Conservation (phyloP, 2,113 vertebrate species). For the Phalacrocorax pelagicus region DNA sequence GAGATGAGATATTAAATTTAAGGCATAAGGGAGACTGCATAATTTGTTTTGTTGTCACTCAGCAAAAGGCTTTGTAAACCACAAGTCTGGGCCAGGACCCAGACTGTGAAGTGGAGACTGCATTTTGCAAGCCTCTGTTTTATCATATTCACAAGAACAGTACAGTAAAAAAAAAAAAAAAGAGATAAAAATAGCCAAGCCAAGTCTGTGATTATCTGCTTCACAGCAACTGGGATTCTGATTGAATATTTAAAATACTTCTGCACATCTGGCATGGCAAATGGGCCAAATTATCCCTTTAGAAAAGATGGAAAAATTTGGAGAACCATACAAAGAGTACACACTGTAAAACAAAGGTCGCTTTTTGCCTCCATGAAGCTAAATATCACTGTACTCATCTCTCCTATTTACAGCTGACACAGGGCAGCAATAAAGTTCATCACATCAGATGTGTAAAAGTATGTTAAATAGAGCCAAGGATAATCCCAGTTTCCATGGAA, state of each 20-base stretch:
- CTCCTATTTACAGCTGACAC: slow-evolving; percentile 20
- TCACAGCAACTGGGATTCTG: slow-evolving; percentile 37
- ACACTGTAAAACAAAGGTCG: not conserved
- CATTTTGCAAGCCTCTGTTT: slow-evolving; percentile 26
- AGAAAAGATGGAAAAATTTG: slow-evolving; percentile 2
- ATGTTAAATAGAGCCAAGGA: not conserved
- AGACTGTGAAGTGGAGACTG: slow-evolving; percentile 30
- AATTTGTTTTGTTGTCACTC: slow-evolving; percentile 70
- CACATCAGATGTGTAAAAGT: not conserved
- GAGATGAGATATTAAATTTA: slow-evolving; percentile 68
- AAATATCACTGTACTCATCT: not conserved
- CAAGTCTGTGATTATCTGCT: slow-evolving; percentile 38
- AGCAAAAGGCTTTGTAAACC: slow-evolving; percentile 47
- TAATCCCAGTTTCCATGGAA: not conserved
- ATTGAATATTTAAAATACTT: slow-evolving; percentile 64
- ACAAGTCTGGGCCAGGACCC: slow-evolving; percentile 28
- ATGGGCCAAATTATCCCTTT: slow-evolving; percentile 44
- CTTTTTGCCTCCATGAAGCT: slow-evolving; percentile 3
- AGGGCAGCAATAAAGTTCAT: not conserved
- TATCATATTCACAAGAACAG: slow-evolving; percentile 14
- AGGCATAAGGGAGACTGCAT: slow-evolving; percentile 47
- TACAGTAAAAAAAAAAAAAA: not conserved
- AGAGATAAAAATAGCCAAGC: not conserved
- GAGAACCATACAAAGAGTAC: not conserved
- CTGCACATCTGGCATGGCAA: slow-evolving; percentile 62